phyloP scores from a whole-genome alignment of 2,797 vertebrate genomes.

The Picus viridis region DNA sequence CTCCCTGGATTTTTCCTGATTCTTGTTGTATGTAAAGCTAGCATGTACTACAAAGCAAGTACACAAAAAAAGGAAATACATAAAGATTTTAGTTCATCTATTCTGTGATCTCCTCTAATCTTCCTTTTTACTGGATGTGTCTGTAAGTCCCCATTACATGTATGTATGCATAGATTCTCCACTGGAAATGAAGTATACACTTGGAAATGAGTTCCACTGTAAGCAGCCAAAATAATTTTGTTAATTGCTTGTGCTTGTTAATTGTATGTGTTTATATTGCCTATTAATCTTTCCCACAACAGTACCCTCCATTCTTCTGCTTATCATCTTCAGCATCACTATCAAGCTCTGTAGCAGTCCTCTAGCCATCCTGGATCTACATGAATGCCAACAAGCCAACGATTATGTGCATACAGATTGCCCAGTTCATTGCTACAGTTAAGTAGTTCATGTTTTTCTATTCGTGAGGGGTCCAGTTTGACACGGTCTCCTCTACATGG shows the following conservation, averaged over 20 bases:
- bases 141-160: neutral
- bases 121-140: neutral
- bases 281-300: neutral
- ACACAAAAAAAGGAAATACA: neutral
- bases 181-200: neutral
- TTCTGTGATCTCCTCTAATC: neutral
- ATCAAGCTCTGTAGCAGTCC: neutral
- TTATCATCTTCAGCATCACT: neutral
- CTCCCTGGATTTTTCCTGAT: neutral
- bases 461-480: neutral
- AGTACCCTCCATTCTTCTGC: neutral
- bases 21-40: neutral
- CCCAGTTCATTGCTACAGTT: neutral
- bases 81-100: neutral
- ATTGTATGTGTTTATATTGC: neutral
- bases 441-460: conserved; percentile 10
- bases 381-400: neutral
- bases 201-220: neutral
- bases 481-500: neutral
- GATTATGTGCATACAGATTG: neutral
- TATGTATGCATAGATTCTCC: neutral
- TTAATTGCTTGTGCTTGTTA: neutral
- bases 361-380: neutral
- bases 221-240: neutral
- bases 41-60: neutral